Conservation (phyloP, 2,888 invertebrate genomes). For the Anthophora plumipes region DNA sequence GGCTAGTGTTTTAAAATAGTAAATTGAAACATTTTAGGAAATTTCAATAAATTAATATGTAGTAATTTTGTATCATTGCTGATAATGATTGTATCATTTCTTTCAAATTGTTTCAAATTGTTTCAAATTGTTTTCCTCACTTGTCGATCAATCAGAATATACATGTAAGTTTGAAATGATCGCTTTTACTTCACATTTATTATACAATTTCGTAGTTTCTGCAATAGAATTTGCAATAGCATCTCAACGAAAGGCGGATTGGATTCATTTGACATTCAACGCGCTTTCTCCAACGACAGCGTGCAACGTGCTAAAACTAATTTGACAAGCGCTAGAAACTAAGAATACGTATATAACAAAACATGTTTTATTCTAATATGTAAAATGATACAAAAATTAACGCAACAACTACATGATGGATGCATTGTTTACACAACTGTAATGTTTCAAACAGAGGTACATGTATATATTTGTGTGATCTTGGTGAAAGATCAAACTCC, state of each 20-base stretch:
- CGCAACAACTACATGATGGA: too few relatives aligned
- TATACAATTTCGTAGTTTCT: too few relatives aligned
- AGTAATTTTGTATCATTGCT: not conserved
- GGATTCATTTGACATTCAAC: not conserved
- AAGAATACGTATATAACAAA: not conserved
- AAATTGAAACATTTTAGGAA: too few relatives aligned
- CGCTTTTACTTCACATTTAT: too few relatives aligned
- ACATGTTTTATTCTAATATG: not conserved
- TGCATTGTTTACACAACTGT: too few relatives aligned
- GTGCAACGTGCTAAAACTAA: not conserved
- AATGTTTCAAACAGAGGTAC: too few relatives aligned
- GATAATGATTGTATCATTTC: constrained; percentile 2
- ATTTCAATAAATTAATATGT: not conserved
- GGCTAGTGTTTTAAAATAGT: too few relatives aligned
- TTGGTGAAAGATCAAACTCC: not conserved
- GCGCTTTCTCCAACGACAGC: not conserved
- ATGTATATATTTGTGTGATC: too few relatives aligned
- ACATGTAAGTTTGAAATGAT: not conserved
- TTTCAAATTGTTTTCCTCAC: not conserved
- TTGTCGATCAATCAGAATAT: not conserved
- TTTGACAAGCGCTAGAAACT: not conserved
- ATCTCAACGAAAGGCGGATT: too few relatives aligned
- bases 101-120: not conserved
- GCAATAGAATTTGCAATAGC: too few relatives aligned
- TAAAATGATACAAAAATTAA: constrained; percentile 8